A percentile compares a stretch with the other conserved stretches of the same genome.
Conservation (phyloP, 1,140 invertebrate species). For the Leptonema lineaticorne region DNA sequence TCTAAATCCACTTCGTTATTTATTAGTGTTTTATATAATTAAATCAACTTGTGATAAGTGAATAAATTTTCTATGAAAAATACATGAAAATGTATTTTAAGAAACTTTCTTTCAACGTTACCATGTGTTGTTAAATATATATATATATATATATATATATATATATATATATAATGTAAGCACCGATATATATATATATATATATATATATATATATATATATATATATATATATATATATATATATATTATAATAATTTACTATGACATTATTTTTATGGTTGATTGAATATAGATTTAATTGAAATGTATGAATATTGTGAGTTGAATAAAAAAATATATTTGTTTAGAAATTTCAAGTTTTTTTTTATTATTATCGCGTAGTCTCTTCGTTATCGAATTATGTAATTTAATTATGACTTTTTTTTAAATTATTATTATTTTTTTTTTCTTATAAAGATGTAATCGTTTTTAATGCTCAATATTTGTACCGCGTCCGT, state of each 20-base stretch:
- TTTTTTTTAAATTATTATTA: no score
- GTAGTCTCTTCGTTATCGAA: no score
- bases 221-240: background rate
- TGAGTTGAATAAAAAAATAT: conserved; percentile 19
- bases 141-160: background rate
- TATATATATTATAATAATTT: background rate
- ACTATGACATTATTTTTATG: background rate
- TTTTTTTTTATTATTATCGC: no score
- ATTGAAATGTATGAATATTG: conserved; percentile 6
- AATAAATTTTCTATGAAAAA: background rate
- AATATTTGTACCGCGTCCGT: conserved; percentile 15
- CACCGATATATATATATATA: background rate
- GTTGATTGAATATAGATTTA: background rate
- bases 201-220: background rate
- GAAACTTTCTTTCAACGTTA: conserved; percentile 9
- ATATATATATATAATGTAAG: background rate
- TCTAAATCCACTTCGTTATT: conserved; percentile 12
- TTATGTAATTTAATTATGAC: no score
- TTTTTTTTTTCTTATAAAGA: no score
- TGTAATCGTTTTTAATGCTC: conserved; percentile 2
- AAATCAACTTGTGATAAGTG: conserved; percentile 5
- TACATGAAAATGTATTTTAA: background rate
- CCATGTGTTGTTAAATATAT: background rate
- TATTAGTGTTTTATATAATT: conserved; percentile 8
- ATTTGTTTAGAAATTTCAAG: background rate